Conservation (phyloP, 2,888 invertebrate species). For the Iphiclides podalirius region DNA sequence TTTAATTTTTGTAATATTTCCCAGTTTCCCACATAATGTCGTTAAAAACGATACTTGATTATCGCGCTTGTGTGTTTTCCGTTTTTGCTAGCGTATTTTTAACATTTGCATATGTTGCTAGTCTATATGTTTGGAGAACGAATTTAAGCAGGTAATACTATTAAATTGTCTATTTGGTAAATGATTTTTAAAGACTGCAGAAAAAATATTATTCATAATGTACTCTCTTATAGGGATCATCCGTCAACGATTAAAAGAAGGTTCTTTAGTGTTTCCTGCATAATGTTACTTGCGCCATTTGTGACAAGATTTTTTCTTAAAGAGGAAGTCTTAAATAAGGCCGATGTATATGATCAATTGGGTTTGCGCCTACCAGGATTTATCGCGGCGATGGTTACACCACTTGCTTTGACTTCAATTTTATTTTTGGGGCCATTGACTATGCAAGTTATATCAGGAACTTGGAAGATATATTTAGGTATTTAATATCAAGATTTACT, state of each 20-base stretch:
- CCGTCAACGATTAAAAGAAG: conserved; percentile 92
- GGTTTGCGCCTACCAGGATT: conserved; percentile 89
- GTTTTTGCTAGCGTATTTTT: conserved; percentile 87
- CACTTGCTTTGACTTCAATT: conserved; percentile 88
- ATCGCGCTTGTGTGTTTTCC: conserved; percentile 77
- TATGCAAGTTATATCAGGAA: conserved; percentile 85
- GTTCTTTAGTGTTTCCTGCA: conserved; percentile 91
- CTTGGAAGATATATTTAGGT: conserved; percentile 85
- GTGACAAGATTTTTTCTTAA: conserved; percentile 87
- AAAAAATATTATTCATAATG: conserved; percentile 18
- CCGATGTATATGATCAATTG: conserved; percentile 83
- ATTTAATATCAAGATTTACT: conserved; percentile 32
- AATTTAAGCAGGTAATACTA: conserved; percentile 84
- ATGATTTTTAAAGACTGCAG: too few relatives aligned
- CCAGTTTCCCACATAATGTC: conserved; percentile 12
- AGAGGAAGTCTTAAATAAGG: conserved; percentile 80
- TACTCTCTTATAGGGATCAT: conserved; percentile 85
- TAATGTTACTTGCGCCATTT: conserved; percentile 89
- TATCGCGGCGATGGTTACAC: conserved; percentile 85
- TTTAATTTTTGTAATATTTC: too few relatives aligned
- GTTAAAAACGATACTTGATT: conserved; percentile 39
- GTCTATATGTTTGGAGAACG: conserved; percentile 92
- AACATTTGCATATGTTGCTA: conserved; percentile 90
- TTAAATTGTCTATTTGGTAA: background rate
- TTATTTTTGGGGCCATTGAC: conserved; percentile 91